Conservation (phyloP, 2,797 vertebrate species). For the Pangasius krempfi region DNA sequence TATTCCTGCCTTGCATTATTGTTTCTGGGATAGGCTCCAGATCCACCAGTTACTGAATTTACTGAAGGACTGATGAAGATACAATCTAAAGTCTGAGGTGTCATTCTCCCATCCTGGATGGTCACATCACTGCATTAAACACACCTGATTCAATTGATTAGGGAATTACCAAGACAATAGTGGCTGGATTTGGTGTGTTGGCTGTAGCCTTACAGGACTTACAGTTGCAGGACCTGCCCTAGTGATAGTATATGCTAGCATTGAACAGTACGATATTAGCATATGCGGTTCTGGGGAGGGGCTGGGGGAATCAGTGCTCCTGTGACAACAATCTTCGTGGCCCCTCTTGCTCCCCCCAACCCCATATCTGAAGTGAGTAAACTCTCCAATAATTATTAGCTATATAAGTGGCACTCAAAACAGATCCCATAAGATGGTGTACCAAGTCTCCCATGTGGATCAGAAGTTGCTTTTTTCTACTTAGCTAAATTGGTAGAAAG, state of each 20-base stretch:
- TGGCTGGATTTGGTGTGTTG: neutral
- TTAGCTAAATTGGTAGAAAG: neutral
- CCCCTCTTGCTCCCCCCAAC: neutral
- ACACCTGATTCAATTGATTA: neutral
- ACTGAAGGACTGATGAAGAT: neutral
- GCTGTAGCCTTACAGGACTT: no score
- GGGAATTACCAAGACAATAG: neutral
- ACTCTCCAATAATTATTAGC: neutral
- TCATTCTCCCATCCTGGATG: neutral
- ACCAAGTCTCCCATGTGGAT: neutral
- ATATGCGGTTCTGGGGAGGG: neutral
- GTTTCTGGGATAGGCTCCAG: neutral
- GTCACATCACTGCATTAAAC: neutral
- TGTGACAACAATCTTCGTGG: neutral
- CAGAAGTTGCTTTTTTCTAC: neutral
- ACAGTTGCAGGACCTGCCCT: neutral
- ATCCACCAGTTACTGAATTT: neutral
- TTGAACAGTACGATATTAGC: neutral
- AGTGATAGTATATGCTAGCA: neutral
- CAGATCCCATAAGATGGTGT: neutral
- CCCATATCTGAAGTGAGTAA: neutral
- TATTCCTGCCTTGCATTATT: neutral
- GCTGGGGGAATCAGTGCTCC: neutral
- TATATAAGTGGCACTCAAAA: neutral
- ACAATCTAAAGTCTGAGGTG: neutral